These are phyloP conservation scores for Melanerpes formicivorus DNA, from an alignment of 2,113 vertebrate species.

Conservation along the genomic window DNA sequence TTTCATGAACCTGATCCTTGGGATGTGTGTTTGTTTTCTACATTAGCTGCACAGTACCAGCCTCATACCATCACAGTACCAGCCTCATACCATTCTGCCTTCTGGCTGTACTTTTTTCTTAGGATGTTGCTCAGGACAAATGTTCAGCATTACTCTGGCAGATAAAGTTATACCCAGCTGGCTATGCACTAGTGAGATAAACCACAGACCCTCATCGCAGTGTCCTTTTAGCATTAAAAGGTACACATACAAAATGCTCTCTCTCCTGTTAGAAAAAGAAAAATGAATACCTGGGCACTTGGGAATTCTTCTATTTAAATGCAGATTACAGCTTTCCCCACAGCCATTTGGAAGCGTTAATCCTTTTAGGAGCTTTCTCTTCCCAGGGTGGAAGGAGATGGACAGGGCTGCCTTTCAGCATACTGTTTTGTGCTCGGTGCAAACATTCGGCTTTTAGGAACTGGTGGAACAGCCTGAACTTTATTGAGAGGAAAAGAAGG, in stretches of 20 bases:
- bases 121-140: not conserved
- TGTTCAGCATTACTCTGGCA: not conserved
- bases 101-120: not conserved
- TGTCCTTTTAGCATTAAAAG: slow-evolving; percentile 12
- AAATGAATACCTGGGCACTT: not conserved
- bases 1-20: not conserved
- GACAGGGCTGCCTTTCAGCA: not conserved
- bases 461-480: not conserved
- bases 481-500: not conserved
- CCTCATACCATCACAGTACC: not conserved
- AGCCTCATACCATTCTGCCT: not conserved
- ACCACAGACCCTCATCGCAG: not conserved
- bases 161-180: not conserved
- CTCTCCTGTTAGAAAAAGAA: not conserved
- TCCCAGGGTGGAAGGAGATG: not conserved
- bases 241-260: not conserved
- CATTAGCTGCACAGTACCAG: not conserved
- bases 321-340: not conserved
- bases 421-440: too few relatives aligned
- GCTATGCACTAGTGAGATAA: slow-evolving; percentile 1
- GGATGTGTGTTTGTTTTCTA: not conserved
- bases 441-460: not conserved
- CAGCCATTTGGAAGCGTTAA: not conserved
- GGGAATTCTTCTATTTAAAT: slow-evolving; percentile 34
- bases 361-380: slow-evolving; percentile 7